Conservation (phyloP, 2,797 vertebrate species). For the Protonibea diacanthus region DNA sequence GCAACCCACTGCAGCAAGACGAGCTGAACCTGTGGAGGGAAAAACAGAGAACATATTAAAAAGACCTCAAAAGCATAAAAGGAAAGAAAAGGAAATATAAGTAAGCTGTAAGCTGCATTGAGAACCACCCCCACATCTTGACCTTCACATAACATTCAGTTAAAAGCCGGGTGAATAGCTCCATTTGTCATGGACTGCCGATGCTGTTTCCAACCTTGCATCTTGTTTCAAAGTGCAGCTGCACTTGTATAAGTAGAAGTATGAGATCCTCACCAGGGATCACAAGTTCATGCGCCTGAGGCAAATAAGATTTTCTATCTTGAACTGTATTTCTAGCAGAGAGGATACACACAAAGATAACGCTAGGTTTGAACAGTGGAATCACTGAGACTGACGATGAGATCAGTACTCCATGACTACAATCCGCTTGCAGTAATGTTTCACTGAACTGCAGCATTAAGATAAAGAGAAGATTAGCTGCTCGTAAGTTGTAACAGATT, state of each 20-base stretch:
- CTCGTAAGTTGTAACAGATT: constrained; percentile 17
- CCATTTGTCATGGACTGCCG: constrained; percentile 29
- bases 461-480: constrained; percentile 31
- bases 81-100: neutral
- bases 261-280: constrained; percentile 37
- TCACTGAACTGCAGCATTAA: constrained; percentile 37
- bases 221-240: constrained; percentile 35
- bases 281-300: constrained; percentile 35
- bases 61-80: neutral
- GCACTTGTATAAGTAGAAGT: constrained; percentile 27
- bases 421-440: constrained; percentile 32
- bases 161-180: constrained; percentile 18
- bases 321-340: constrained; percentile 34
- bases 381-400: constrained; percentile 43
- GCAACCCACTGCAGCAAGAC: constrained; percentile 88
- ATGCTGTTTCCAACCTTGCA: constrained; percentile 18
- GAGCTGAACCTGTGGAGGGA: constrained; percentile 79
- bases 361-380: constrained; percentile 42
- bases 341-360: constrained; percentile 26
- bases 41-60: neutral
- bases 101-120: neutral
- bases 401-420: constrained; percentile 38
- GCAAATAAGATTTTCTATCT: constrained; percentile 37
- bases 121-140: constrained; percentile 31
- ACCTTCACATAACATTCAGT: constrained; percentile 27